phyloP scores from a whole-genome alignment of 2,113 vertebrate genomes.

The Microtus montanus region DNA sequence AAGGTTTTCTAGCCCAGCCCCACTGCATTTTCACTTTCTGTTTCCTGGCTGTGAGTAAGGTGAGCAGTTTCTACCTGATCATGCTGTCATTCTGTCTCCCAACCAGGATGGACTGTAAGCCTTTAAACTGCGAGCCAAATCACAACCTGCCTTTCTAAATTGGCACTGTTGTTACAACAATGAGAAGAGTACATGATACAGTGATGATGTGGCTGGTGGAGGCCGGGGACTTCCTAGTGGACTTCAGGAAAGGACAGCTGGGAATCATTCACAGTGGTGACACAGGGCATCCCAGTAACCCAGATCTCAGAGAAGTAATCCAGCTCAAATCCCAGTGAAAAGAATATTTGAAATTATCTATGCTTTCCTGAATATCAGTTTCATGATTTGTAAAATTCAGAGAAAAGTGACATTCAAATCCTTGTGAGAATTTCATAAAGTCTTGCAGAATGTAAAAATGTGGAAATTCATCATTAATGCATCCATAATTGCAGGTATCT shows the following conservation, averaged over 20 bases:
- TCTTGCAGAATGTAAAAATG: not conserved
- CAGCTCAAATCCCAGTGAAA: not conserved
- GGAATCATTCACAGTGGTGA: not conserved
- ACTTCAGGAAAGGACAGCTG: rapidly evolving
- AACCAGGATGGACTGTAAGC: not conserved
- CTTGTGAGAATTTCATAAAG: not conserved
- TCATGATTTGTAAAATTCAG: not conserved
- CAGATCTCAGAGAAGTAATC: not conserved
- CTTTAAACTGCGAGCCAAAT: not conserved
- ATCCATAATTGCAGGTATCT: not conserved
- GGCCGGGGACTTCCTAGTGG: not conserved
- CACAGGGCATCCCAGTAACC: not conserved
- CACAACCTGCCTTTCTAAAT: not conserved
- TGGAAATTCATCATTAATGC: not conserved
- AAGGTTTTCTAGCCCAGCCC: not conserved
- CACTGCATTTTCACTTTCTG: not conserved
- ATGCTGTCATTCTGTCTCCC: not conserved
- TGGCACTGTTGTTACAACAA: not conserved
- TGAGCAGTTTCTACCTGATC: not conserved
- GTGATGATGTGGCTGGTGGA: not conserved
- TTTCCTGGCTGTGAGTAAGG: not conserved
- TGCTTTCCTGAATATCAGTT: not conserved
- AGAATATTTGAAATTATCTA: not conserved
- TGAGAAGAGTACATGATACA: not conserved
- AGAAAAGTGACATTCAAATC: not conserved